These are phyloP conservation scores for Notospermus geniculatus DNA, from an alignment of 1,140 invertebrate species.

Conservation along the genomic window DNA sequence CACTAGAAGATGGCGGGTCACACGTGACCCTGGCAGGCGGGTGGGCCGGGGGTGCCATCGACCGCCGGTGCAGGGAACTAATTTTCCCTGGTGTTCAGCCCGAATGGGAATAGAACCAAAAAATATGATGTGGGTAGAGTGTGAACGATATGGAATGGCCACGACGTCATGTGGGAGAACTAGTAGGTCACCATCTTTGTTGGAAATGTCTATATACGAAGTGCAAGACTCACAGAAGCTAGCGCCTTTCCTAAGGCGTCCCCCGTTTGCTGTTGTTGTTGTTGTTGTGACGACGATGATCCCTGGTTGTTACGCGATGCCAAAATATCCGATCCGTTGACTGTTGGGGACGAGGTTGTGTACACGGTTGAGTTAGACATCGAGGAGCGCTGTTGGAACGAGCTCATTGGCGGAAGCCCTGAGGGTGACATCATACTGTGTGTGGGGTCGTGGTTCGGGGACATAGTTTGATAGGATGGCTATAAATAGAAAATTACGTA, in stretches of 20 bases:
- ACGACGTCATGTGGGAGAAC: too few relatives aligned
- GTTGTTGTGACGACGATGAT: conserved; percentile 37
- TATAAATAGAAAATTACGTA: conserved; percentile 6
- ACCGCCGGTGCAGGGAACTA: too few relatives aligned
- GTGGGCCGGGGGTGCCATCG: too few relatives aligned
- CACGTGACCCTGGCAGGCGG: too few relatives aligned
- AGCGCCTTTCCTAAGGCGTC: conserved; percentile 77
- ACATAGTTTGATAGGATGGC: conserved; percentile 59
- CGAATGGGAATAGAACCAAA: too few relatives aligned
- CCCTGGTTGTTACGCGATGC: conserved; percentile 56
- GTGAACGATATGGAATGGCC: too few relatives aligned
- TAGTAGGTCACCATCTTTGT: too few relatives aligned
- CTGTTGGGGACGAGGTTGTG: conserved; percentile 35
- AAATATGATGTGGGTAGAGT: too few relatives aligned
- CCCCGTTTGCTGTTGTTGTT: conserved; percentile 63
- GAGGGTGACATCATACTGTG: conserved; percentile 62
- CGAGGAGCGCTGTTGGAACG: conserved; percentile 68
- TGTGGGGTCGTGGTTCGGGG: conserved; percentile 63
- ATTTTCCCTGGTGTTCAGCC: too few relatives aligned
- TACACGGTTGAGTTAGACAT: conserved; percentile 39
- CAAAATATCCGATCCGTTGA: conserved; percentile 55
- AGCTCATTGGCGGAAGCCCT: conserved; percentile 88
- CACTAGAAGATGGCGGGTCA: neutral
- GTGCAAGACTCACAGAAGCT: conserved; percentile 66
- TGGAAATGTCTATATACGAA: neutral